These are phyloP conservation scores for Ceratosolen solmsi DNA, from an alignment of 1,140 invertebrate genomes.

Conservation along the genomic window DNA sequence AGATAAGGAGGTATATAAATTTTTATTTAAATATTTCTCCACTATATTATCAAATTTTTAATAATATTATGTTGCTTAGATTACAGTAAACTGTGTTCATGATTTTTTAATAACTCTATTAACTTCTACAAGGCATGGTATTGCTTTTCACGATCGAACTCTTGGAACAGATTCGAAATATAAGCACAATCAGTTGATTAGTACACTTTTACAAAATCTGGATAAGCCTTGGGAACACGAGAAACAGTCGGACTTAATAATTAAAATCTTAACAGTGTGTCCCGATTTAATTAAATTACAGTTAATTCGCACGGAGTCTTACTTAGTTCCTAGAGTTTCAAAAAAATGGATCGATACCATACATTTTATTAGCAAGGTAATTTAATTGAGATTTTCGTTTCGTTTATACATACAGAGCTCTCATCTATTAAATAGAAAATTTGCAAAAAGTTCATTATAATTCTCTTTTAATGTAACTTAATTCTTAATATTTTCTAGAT, in stretches of 20 bases:
- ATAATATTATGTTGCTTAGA: constrained; percentile 51
- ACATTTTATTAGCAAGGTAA: constrained; percentile 74
- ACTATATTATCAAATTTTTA: constrained; percentile 29
- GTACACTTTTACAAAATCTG: constrained; percentile 77
- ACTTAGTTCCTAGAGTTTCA: constrained; percentile 76
- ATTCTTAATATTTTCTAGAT: constrained; percentile 54
- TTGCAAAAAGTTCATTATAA: no score
- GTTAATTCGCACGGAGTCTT: constrained; percentile 75
- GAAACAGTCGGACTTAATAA: constrained; percentile 77
- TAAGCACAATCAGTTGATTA: constrained; percentile 78
- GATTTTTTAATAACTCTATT: constrained; percentile 80
- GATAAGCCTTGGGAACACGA: constrained; percentile 80
- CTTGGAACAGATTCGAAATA: constrained; percentile 74
- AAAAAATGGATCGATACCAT: constrained; percentile 75
- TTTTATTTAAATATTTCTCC: constrained; percentile 22
- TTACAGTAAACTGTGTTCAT: constrained; percentile 76
- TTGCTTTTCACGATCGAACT: constrained; percentile 79
- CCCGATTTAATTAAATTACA: constrained; percentile 82
- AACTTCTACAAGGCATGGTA: constrained; percentile 81
- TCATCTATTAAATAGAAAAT: no score
- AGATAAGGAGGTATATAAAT: constrained; percentile 70
- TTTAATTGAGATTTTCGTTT: constrained; percentile 47
- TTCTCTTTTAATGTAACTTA: no score
- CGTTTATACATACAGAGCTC: no score
- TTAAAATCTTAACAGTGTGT: constrained; percentile 79